Conservation (phyloP, 2,888 invertebrate genomes). For the Caenorhabditis uteleia region DNA sequence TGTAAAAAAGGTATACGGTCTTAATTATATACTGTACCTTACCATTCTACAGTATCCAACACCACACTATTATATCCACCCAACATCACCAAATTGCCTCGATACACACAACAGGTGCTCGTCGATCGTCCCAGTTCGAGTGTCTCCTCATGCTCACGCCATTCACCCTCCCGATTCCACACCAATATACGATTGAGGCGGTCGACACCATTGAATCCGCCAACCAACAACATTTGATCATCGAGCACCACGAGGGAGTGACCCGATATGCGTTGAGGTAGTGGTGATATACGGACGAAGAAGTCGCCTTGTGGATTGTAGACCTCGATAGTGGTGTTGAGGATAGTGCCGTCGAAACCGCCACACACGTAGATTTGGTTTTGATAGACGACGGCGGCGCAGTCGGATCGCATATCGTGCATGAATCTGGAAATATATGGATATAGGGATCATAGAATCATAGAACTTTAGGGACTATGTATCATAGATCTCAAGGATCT, state of each 20-base stretch:
- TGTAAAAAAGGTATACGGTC: too few species aligned
- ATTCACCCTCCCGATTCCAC: slow-evolving; percentile 16
- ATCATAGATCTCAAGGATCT: too few species aligned
- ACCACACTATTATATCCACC: slow-evolving; percentile 17
- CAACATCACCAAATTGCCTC: slow-evolving; percentile 12
- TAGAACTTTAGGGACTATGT: too few species aligned
- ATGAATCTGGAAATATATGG: slow-evolving; percentile 13
- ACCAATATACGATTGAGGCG: slow-evolving; percentile 14
- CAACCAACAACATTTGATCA: slow-evolving; percentile 14
- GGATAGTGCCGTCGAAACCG: slow-evolving; percentile 24
- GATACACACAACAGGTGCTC: slow-evolving; percentile 19
- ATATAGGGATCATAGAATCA: too few species aligned
- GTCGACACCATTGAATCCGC: slow-evolving; percentile 21
- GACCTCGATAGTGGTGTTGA: slow-evolving; percentile 23
- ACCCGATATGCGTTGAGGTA: slow-evolving; percentile 23
- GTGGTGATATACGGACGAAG: slow-evolving; percentile 9
- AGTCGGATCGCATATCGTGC: slow-evolving; percentile 29
- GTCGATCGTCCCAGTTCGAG: slow-evolving; percentile 18
- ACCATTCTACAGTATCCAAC: neutral
- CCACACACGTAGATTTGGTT: slow-evolving; percentile 25
- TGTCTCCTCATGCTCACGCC: slow-evolving; percentile 8
- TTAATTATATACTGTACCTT: too few species aligned
- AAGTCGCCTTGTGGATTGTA: slow-evolving; percentile 13
- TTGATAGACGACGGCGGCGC: slow-evolving; percentile 23
- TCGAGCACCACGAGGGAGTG: slow-evolving; percentile 18